Conservation (phyloP, 1,140 invertebrate species). For the Pachypsylla venusta region DNA sequence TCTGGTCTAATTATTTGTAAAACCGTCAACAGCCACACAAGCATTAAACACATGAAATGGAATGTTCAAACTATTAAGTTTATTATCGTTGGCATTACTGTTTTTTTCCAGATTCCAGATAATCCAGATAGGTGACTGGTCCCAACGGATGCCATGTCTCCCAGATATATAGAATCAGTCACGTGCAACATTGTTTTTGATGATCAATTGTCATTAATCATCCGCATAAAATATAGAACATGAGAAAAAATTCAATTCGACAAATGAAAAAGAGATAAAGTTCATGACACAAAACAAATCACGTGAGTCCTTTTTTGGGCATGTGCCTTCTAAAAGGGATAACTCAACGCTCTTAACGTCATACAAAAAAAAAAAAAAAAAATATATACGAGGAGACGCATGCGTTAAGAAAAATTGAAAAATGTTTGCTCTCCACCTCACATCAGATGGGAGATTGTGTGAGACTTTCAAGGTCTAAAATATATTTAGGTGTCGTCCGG, state of each 20-base stretch:
- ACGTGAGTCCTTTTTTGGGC: constrained; percentile 46
- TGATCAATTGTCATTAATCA: neutral
- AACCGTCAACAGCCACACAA: too few relatives aligned
- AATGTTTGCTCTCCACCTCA: neutral
- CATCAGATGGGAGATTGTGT: neutral
- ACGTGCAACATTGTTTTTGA: too few relatives aligned
- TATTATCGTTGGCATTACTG: too few relatives aligned
- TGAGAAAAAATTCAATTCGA: neutral
- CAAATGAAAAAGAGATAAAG: neutral
- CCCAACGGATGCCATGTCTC: too few relatives aligned
- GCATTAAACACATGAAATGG: too few relatives aligned
- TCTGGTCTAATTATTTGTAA: too few relatives aligned
- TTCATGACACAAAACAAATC: constrained; percentile 21
- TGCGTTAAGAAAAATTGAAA: neutral
- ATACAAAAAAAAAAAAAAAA: neutral
- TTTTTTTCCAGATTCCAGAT: too few relatives aligned
- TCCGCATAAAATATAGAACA: neutral
- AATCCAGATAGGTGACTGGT: too few relatives aligned
- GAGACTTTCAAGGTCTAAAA: too few relatives aligned
- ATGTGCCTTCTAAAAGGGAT: constrained; percentile 32
- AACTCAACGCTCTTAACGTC: neutral
- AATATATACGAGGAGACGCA: too few relatives aligned
- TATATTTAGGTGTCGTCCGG: neutral
- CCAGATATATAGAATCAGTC: too few relatives aligned
- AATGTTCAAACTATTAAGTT: too few relatives aligned